Base-by-base conservation (phyloP, 2,797 vertebrate species). In the Phrynocephalus vlangalii region DNA sequence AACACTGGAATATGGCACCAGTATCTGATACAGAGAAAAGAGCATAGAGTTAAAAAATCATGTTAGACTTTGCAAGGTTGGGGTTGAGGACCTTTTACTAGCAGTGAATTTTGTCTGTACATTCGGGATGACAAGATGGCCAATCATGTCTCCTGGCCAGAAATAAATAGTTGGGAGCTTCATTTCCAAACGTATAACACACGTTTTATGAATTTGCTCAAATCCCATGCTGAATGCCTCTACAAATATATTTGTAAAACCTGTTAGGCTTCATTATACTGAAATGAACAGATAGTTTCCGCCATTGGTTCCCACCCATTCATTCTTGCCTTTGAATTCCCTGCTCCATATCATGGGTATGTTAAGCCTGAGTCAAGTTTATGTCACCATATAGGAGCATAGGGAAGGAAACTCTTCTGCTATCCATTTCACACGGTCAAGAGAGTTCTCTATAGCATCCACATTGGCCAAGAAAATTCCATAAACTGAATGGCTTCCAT, bases 21-120 rank as follows among this genome's bases (percentile, higher is more conserved):
- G 80, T 9, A 5, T 48, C 38, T 88, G 87, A 79, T 82, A 73
- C 66, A 73, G 50, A 84, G 87, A 84, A 84, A 84, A 84, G 87
- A 38, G 78, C 77, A 80, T 16, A 38, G 70, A 52, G 84, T 88
- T 87, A 26, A 50, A 9, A 88, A 83, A 3, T 16, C 7, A 26
- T 66, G 50, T 26, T 24, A 63, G 9, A 56, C 77, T 71, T 78
- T 33, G 28, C 20, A 78, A 48, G 7, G 7, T 22, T 83, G 16
- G 52, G 13, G 13, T 5, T 13, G 48, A 20, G 13, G 68, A 22
- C 22, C 28, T 67, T 50, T 78, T 26, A 28, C 44, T 50, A 67
- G 56, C 44, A 68, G 73, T n/a, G 44, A 30, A 24, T 83, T 24
- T 38, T 22, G 28, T 4, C 11, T 30, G n/a, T 6, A 6, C 48